Percentiles rank a stretch among this genome's conserved stretches.
Conservation (phyloP, 1,140 invertebrate genomes). For the Matsumurasca onukii region DNA sequence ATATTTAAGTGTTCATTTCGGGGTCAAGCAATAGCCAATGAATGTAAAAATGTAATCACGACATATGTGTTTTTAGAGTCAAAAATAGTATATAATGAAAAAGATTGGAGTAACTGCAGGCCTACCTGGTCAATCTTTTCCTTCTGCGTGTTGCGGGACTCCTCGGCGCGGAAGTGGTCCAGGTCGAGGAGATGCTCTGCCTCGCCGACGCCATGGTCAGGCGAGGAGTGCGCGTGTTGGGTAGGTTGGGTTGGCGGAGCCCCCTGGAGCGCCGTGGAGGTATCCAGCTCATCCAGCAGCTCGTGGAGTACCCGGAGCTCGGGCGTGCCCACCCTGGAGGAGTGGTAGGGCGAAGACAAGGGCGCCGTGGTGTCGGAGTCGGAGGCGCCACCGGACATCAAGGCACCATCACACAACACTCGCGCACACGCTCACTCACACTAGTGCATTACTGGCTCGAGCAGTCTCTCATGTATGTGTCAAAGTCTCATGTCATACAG, state of each 20-base stretch:
- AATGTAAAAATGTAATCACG: too few species aligned
- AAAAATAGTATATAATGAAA: too few species aligned
- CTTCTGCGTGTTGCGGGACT: background rate
- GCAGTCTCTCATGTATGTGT: too few species aligned
- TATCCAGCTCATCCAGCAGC: conserved; percentile 30
- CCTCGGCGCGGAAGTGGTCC: background rate
- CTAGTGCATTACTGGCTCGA: background rate
- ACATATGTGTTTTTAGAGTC: too few species aligned
- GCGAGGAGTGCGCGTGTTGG: background rate
- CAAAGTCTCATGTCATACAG: too few species aligned
- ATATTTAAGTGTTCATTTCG: too few species aligned
- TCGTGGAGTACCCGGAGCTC: conserved; percentile 31
- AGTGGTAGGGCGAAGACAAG: conserved; percentile 20
- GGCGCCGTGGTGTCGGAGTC: conserved; percentile 25
- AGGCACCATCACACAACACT: background rate
- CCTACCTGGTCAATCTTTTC: conserved; percentile 23
- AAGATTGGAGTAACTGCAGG: too few species aligned
- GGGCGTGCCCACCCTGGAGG: conserved; percentile 23
- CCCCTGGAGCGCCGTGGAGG: background rate
- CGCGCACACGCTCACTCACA: background rate
- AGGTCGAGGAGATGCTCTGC: background rate
- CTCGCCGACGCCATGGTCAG: background rate
- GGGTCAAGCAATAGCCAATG: too few species aligned
- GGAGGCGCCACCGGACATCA: conserved; percentile 14
- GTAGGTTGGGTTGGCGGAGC: too few species aligned